phyloP scores from a whole-genome alignment of 2,113 vertebrate genomes.

The Brienomyrus brachyistius region DNA sequence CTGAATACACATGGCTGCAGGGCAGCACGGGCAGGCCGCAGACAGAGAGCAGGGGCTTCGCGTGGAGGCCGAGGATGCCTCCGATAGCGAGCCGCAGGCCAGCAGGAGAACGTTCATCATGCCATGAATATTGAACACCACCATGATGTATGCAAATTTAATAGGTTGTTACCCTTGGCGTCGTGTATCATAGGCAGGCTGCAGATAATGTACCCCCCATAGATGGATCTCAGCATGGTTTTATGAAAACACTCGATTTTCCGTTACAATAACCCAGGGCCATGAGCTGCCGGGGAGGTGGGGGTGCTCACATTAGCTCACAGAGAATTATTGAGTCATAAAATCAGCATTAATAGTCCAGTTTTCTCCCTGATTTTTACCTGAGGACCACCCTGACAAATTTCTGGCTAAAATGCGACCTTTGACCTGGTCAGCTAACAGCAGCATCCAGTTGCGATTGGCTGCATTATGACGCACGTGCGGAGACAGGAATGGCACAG shows the following conservation, averaged over 20 bases:
- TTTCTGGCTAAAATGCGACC: background rate
- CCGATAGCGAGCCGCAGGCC: background rate
- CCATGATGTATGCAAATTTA: background rate
- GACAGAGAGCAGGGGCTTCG: slow-evolving; percentile 30
- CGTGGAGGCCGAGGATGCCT: background rate
- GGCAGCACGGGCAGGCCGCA: background rate
- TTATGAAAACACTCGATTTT: slow-evolving; percentile 16
- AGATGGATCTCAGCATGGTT: background rate
- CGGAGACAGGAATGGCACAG: background rate
- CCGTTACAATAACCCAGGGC: slow-evolving; percentile 9
- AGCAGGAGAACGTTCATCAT: background rate
- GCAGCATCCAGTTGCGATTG: background rate
- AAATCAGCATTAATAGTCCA: background rate
- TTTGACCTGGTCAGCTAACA: background rate
- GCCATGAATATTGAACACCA: background rate
- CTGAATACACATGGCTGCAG: slow-evolving; percentile 15
- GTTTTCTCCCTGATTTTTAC: background rate
- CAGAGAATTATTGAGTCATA: background rate
- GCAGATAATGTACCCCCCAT: background rate
- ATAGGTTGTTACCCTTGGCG: background rate
- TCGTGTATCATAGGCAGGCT: background rate
- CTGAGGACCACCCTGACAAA: background rate
- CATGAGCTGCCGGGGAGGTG: background rate
- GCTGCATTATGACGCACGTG: background rate
- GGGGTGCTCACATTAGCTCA: background rate